Base-by-base conservation (phyloP, 2,888 invertebrate genomes). In the Matsumyia berberina region DNA sequence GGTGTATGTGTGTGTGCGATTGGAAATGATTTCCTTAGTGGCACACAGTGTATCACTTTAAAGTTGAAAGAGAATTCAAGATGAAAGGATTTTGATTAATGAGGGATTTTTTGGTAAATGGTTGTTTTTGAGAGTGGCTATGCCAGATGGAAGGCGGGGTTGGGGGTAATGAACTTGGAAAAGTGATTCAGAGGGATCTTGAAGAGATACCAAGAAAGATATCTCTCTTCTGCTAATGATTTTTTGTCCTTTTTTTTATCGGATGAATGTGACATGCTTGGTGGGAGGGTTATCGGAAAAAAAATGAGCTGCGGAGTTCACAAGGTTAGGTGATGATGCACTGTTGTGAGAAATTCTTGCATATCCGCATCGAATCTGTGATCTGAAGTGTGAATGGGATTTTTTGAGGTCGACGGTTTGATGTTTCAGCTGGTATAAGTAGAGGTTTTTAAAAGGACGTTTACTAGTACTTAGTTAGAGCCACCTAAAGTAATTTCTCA, bases 81-180 rank as follows among this genome's bases (percentile, higher is more conserved):
- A 82, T 82, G 77, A 82, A 82, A 78, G 72, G 72, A 72, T 55
- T 78, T 66, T 82, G 82, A 82, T 82, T 82, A 82, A 82, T 82
- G 72, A 66, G 55, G 53, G 49, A 60, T 67, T 67, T 55, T 60
- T 39, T 60, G 55, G 44, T 60, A 73, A 73, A 73, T 70, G 42
- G 31, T 9, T 55, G 58, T 62, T 53, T n/a, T 53, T 62, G 51
- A 62, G 19, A 42, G 72, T 24, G 24, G 24, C 24, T 7, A 19
- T 53, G 8, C 12, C 39, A 33, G 33, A 55, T n/a, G n/a, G n/a
- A n/a, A n/a, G n/a, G n/a, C n/a, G n/a, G 53, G 8, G 46, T 7
- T 19, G 5, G n/a, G 37, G 24, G 39, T 31, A 46, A 73, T 64
- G 73, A 64, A 53, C 37, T 73, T 44, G 74, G n/a, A 17, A 33